phyloP scores from a whole-genome alignment of 2,113 vertebrate species.

The Smithornis capensis region DNA sequence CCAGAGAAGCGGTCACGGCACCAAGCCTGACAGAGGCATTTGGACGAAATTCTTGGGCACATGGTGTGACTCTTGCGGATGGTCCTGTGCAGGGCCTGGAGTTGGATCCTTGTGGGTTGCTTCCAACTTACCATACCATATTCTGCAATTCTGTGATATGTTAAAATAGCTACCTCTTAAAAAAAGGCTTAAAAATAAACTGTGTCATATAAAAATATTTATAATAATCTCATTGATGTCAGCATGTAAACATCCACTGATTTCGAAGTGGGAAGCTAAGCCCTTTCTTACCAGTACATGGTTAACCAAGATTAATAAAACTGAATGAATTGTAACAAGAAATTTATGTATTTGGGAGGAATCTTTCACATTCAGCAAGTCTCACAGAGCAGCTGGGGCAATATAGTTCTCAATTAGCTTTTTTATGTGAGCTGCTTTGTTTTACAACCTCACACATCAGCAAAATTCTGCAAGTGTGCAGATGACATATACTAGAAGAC shows the following conservation, averaged over 20 bases:
- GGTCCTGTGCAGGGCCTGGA: neutral
- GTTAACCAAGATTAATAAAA: conserved; percentile 43
- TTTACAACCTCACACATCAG: conserved; percentile 20
- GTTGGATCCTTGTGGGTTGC: neutral
- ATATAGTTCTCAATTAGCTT: conserved; percentile 16
- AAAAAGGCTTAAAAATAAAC: neutral
- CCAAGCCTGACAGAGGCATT: neutral
- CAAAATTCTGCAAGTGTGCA: conserved; percentile 32
- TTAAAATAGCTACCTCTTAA: neutral
- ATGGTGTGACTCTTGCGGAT: neutral
- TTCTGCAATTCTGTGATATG: neutral
- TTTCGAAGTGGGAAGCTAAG: neutral
- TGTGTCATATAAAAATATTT: neutral
- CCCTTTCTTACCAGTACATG: neutral
- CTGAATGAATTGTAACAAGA: conserved; percentile 24
- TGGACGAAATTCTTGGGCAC: neutral
- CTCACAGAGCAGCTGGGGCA: conserved; percentile 35
- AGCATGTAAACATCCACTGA: neutral
- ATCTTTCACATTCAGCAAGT: conserved; percentile 37
- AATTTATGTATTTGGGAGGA: conserved; percentile 19
- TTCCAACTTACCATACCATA: neutral
- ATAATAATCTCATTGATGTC: neutral
- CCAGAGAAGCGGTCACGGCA: neutral
- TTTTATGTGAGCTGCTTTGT: conserved; percentile 37
- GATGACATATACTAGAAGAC: conserved; percentile 8